Conservation (phyloP, 1,140 invertebrate species). For the Eueides isabella region DNA sequence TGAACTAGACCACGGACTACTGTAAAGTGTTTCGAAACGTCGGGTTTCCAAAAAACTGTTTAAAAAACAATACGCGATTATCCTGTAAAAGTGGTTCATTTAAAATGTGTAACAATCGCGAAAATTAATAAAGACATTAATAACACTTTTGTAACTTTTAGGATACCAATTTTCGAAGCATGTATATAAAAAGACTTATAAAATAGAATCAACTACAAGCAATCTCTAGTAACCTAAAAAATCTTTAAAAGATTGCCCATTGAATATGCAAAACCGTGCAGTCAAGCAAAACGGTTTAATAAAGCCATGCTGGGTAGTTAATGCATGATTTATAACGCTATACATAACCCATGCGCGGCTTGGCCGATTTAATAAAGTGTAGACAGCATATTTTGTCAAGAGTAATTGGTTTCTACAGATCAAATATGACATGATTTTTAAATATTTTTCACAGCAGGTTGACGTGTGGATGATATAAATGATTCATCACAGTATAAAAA, state of each 20-base stretch:
- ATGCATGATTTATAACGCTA: constrained; percentile 69
- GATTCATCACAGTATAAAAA: not conserved
- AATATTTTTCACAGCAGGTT: not conserved
- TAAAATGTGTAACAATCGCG: too few relatives aligned
- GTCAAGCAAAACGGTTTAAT: constrained; percentile 62
- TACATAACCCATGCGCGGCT: constrained; percentile 63
- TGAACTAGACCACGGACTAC: too few relatives aligned
- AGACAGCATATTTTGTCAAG: constrained; percentile 54
- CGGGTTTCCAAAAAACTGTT: too few relatives aligned
- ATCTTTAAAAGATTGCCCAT: constrained; percentile 41
- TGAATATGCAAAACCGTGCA: constrained; percentile 54
- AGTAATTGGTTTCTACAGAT: constrained; percentile 63
- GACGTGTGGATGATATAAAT: not conserved
- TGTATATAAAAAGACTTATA: not conserved
- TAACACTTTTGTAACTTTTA: too few relatives aligned
- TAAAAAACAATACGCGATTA: too few relatives aligned
- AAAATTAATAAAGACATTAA: not conserved
- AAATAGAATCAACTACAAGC: not conserved
- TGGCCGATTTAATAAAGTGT: constrained; percentile 61
- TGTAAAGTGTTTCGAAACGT: too few relatives aligned
- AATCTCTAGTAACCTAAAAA: not conserved
- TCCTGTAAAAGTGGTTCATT: too few relatives aligned
- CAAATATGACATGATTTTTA: constrained; percentile 40
- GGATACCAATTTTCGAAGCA: too few relatives aligned
- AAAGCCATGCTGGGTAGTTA: constrained; percentile 60